Conservation (phyloP, 1,140 invertebrate genomes). For the Drosophila eugracilis region DNA sequence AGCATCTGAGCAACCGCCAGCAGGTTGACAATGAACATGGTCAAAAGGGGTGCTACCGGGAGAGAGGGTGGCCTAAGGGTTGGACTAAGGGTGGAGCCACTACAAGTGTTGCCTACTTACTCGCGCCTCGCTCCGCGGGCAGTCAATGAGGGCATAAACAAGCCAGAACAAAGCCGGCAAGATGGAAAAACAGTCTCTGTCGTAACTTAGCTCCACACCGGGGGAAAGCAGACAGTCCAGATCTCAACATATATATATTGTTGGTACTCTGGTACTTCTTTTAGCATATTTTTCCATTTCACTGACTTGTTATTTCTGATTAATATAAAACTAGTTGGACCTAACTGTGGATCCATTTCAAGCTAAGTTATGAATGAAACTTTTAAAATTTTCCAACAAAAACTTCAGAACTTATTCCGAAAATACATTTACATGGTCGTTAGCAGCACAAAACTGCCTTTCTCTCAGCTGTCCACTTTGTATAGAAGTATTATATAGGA, state of each 20-base stretch:
- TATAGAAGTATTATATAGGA: no score
- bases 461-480: no score
- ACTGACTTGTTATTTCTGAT: no score
- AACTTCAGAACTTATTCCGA: no score
- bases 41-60: neutral
- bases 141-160: slow-evolving; percentile 46
- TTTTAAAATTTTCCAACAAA: no score
- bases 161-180: slow-evolving; percentile 14
- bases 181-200: neutral
- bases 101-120: slow-evolving; percentile 51
- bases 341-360: no score
- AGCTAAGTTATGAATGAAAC: no score
- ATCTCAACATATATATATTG: neutral
- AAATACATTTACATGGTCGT: no score
- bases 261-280: neutral
- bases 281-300: no score
- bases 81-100: neutral
- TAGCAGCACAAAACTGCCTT: no score
- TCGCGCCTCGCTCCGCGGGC: slow-evolving; percentile 10
- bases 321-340: no score
- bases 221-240: neutral
- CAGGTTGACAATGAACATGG: slow-evolving; percentile 41
- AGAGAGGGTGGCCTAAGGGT: neutral
- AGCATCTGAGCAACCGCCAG: slow-evolving; percentile 26
- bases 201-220: slow-evolving; percentile 21